Evolutionary conservation across 2,888 invertebrate genomes (phyloP).

Genomic region (Sabellastarte sp.): DNA sequence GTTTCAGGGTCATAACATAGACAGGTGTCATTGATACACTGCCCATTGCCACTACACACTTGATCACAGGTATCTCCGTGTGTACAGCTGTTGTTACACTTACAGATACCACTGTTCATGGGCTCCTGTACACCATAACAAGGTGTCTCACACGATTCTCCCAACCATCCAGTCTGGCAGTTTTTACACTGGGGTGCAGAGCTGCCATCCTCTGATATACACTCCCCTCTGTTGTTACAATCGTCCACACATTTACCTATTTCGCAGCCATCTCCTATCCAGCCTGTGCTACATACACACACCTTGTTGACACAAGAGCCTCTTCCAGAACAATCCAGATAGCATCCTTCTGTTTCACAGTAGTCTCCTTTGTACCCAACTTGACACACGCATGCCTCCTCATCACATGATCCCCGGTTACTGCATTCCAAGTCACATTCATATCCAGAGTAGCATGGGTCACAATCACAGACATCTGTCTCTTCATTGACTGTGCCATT

Average conservation of each 20-base stretch:
- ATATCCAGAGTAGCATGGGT: constrained; percentile 31
- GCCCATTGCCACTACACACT: constrained; percentile 29
- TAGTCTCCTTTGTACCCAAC: constrained; percentile 35
- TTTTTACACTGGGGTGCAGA: constrained; percentile 34
- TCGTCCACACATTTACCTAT: constrained; percentile 31
- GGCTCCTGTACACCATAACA: constrained; percentile 38
- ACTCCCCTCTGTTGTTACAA: constrained; percentile 33
- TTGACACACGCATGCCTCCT: constrained; percentile 35
- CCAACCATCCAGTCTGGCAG: constrained; percentile 42
- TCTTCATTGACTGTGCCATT: neutral
- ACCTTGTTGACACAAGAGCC: constrained; percentile 33
- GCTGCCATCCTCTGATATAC: constrained; percentile 17
- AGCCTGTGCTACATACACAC: constrained; percentile 33
- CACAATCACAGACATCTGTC: constrained; percentile 21
- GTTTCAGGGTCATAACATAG: constrained; percentile 17
- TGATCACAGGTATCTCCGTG: constrained; percentile 26
- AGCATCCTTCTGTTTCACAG: constrained; percentile 37
- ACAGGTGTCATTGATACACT: constrained; percentile 20
- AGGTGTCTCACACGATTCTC: constrained; percentile 34
- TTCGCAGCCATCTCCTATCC: constrained; percentile 26
- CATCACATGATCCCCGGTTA: constrained; percentile 31
- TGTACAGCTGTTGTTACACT: constrained; percentile 20
- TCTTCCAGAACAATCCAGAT: constrained; percentile 29
- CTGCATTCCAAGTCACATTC: constrained; percentile 41
- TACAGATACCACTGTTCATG: constrained; percentile 35